Evolutionary conservation across 2,888 invertebrate species (phyloP).

Genomic region (Tachina fera): DNA sequence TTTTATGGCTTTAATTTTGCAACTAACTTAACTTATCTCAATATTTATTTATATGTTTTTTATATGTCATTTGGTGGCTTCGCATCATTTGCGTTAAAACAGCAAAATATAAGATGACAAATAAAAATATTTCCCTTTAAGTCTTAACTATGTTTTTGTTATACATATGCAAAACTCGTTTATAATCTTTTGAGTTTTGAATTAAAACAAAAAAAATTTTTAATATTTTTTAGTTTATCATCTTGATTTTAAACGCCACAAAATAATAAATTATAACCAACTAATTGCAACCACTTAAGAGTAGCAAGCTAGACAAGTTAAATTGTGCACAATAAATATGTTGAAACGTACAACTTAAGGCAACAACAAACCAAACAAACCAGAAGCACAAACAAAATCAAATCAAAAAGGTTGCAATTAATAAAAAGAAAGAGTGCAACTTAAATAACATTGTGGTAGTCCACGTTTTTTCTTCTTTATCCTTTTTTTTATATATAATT

Average conservation of each 20-base stretch:
- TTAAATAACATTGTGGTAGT: constrained; percentile 67
- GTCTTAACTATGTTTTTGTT: too few relatives aligned
- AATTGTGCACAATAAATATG: constrained; percentile 30
- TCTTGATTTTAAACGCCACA: not conserved
- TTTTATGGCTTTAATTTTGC: too few relatives aligned
- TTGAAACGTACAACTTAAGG: not conserved
- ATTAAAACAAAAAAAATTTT: not conserved
- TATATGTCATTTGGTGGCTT: too few relatives aligned
- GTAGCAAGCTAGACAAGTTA: constrained; percentile 22
- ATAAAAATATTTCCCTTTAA: too few relatives aligned
- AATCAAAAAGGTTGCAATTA: constrained; percentile 37
- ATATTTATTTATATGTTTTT: too few relatives aligned
- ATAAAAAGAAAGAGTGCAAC: constrained; percentile 58
- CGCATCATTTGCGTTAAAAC: too few relatives aligned
- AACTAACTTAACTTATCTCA: too few relatives aligned
- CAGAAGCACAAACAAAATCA: not conserved
- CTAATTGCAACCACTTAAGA: constrained; percentile 8
- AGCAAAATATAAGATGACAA: too few relatives aligned
- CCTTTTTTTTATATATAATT: not conserved
- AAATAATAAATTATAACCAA: not conserved
- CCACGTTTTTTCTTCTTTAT: constrained; percentile 51
- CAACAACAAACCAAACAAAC: constrained; percentile 8
- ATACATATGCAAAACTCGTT: too few relatives aligned
- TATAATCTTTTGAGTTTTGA: too few relatives aligned
- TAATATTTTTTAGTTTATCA: not conserved